These are phyloP conservation scores for Scomber colias DNA, from an alignment of 2,113 vertebrate genomes.

Conservation along the genomic window DNA sequence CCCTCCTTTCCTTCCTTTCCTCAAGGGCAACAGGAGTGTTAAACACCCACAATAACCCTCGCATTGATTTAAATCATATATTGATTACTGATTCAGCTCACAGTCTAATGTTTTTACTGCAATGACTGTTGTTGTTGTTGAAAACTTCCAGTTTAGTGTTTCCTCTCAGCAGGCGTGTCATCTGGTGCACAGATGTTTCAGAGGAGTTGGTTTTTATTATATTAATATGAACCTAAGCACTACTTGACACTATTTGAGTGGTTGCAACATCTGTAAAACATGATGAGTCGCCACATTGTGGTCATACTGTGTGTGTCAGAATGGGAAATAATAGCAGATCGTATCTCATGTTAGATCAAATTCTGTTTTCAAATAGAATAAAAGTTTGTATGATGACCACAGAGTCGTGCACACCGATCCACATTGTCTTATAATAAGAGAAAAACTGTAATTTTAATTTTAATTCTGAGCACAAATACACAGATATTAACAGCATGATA, in stretches of 20 bases:
- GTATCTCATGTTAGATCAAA: background rate
- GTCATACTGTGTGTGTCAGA: no score
- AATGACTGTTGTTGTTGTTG: no score
- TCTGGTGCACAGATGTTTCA: constrained; percentile 56
- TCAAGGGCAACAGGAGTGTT: no score
- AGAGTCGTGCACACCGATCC: no score
- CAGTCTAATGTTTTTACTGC: background rate
- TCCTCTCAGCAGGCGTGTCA: background rate
- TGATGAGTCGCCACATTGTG: no score
- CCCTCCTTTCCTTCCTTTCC: no score
- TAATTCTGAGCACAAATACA: background rate
- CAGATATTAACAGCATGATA: no score
- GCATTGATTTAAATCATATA: background rate
- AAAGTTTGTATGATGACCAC: accelerated
- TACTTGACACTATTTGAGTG: background rate
- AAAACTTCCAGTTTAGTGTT: background rate
- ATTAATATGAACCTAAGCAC: background rate
- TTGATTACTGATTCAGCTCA: background rate
- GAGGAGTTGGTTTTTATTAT: background rate
- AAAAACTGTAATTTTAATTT: background rate
- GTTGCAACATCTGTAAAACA: background rate
- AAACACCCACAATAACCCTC: background rate
- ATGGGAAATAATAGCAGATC: background rate
- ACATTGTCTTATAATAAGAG: no score
- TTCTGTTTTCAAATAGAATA: background rate